Evolutionary conservation across 2,888 invertebrate genomes (phyloP).

Genomic region (Rhabditoides inermis): DNA sequence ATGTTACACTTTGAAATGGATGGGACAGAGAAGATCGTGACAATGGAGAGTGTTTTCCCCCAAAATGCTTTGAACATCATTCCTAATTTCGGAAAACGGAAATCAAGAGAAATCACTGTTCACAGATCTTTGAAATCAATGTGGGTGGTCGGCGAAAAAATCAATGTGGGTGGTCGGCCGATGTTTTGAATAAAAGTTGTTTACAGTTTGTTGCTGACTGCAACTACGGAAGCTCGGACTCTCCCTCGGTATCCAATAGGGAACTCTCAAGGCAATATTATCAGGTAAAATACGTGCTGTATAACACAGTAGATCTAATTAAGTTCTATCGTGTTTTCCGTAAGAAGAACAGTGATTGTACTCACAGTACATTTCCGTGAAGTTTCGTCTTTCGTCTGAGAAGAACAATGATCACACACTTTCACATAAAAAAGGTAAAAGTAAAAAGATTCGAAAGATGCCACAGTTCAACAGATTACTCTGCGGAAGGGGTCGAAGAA

Average conservation of each 20-base stretch:
- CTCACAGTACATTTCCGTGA: no score
- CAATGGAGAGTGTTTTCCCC: background rate
- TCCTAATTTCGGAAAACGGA: background rate
- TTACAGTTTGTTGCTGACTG: constrained; percentile 40
- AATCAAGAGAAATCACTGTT: background rate
- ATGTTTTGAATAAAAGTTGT: no score
- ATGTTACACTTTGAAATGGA: no score
- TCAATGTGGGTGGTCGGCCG: no score
- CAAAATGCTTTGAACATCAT: background rate
- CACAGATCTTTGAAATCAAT: no score
- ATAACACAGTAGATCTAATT: background rate
- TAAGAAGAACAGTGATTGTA: background rate
- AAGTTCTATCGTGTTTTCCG: background rate
- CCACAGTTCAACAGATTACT: no score
- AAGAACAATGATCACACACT: no score
- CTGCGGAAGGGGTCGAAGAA: background rate
- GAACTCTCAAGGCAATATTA: constrained; percentile 17
- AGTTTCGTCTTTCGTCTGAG: no score
- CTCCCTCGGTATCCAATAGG: constrained; percentile 16
- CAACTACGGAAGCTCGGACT: constrained; percentile 26
- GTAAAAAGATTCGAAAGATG: no score
- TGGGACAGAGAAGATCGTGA: no score
- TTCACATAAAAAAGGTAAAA: no score
- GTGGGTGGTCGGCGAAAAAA: no score
- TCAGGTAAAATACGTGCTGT: constrained; percentile 6